These are phyloP conservation scores for Zaprionus nigranus DNA, from an alignment of 1,140 invertebrate species.

Conservation along the genomic window DNA sequence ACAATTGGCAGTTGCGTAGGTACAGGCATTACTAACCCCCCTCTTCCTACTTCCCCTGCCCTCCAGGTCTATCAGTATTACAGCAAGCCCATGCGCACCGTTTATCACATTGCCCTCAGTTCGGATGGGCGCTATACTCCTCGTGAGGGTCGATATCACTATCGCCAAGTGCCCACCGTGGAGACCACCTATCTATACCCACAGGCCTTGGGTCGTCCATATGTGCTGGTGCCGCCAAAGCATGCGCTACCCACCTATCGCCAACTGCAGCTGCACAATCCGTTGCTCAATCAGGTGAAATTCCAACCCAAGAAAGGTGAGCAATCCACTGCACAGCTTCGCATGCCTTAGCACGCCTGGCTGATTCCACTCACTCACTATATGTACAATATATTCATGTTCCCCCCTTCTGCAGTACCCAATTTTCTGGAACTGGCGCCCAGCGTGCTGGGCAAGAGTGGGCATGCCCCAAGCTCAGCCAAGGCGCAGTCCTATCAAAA, in stretches of 20 bases:
- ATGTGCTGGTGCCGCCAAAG: conserved; percentile 61
- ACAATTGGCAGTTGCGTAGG: neutral
- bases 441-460: conserved; percentile 66
- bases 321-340: conserved; percentile 14
- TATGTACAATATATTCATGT: conserved; percentile 5
- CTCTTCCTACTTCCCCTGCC: neutral
- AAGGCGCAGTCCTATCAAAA: conserved; percentile 80
- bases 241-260: conserved; percentile 68
- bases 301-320: conserved; percentile 78
- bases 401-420: conserved; percentile 43
- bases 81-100: conserved; percentile 71
- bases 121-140: conserved; percentile 80
- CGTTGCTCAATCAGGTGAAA: conserved; percentile 80
- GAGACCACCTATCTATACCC: conserved; percentile 83
- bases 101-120: conserved; percentile 77
- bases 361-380: conserved; percentile 10
- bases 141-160: conserved; percentile 74
- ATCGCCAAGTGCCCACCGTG: conserved; percentile 69
- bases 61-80: conserved; percentile 78
- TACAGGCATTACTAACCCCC: neutral
- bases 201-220: conserved; percentile 75
- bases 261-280: conserved; percentile 78
- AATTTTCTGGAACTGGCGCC: conserved; percentile 76
- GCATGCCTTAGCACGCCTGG: conserved; percentile 27
- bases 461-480: conserved; percentile 52